A percentile compares a stretch with the other conserved stretches of the same genome.
These are phyloP conservation scores for Eurytoma adleriae DNA, from an alignment of 2,888 invertebrate species.

Conservation along the genomic window DNA sequence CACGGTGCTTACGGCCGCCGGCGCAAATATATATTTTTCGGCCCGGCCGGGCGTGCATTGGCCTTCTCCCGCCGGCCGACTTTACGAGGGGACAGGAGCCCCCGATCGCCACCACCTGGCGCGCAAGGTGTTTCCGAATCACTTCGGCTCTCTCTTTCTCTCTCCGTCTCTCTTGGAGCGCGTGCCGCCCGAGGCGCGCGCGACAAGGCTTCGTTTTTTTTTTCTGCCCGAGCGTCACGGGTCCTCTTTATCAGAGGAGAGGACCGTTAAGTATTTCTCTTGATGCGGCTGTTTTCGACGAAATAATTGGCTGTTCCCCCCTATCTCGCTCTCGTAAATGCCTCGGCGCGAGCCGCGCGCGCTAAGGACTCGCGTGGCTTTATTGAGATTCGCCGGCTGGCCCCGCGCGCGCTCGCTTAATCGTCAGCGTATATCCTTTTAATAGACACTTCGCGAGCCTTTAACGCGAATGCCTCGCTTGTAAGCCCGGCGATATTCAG, in stretches of 20 bases:
- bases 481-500: not conserved
- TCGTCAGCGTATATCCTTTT: slow-evolving; percentile 30
- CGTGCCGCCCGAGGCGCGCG: too few species aligned
- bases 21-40: slow-evolving; percentile 1
- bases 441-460: slow-evolving; percentile 33
- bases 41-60: not conserved
- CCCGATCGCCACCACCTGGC: slow-evolving; percentile 69
- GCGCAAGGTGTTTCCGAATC: slow-evolving; percentile 72
- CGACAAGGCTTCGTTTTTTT: not conserved
- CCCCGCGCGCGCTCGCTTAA: slow-evolving; percentile 3
- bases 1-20: slow-evolving; percentile 73
- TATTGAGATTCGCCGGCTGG: slow-evolving; percentile 26
- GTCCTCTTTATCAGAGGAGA: slow-evolving; percentile 27
- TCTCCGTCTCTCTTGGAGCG: not conserved
- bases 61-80: slow-evolving; percentile 51
- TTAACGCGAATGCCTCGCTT: slow-evolving; percentile 5
- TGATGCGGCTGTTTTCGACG: slow-evolving; percentile 41
- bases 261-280: slow-evolving; percentile 42
- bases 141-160: slow-evolving; percentile 58
- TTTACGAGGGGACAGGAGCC: slow-evolving; percentile 64
- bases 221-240: not conserved
- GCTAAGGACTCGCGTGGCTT: not conserved
- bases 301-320: slow-evolving; percentile 26
- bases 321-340: slow-evolving; percentile 12
- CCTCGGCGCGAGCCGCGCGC: not conserved